These are phyloP conservation scores for Rhinoraja longicauda DNA, from an alignment of 2,797 vertebrate genomes.

Conservation along the genomic window DNA sequence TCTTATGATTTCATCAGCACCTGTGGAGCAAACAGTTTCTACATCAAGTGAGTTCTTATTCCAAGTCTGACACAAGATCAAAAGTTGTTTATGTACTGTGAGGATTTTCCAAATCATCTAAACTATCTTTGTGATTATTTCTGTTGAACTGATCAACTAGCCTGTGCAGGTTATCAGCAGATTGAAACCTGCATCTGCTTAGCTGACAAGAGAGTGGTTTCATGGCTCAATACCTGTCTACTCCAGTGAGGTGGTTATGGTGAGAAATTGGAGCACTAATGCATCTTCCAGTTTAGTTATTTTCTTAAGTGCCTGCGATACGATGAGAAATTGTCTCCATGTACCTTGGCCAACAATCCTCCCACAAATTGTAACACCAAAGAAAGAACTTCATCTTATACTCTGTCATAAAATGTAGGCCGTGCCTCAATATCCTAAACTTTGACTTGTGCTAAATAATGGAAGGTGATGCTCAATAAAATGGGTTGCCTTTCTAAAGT, in stretches of 20 bases:
- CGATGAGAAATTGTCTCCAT: neutral
- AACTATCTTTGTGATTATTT: neutral
- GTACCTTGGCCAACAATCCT: neutral
- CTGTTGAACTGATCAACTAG: neutral
- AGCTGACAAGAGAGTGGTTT: neutral
- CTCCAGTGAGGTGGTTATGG: too few species aligned
- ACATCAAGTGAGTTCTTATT: slow-evolving; percentile 67
- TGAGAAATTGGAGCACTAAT: neutral
- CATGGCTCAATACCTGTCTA: too few species aligned
- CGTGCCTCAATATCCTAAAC: neutral
- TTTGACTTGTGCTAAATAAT: neutral
- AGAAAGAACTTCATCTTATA: neutral
- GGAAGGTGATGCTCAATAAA: neutral
- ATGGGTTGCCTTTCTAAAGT: neutral
- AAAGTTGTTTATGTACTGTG: neutral
- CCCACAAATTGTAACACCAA: neutral
- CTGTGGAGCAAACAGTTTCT: slow-evolving; percentile 81
- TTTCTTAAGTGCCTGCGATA: neutral
- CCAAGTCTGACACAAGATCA: neutral
- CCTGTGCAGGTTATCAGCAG: neutral
- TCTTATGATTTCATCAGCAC: slow-evolving; percentile 93
- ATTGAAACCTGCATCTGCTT: neutral
- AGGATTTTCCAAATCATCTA: neutral
- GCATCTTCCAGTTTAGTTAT: neutral
- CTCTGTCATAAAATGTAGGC: neutral